Base-by-base conservation (phyloP, 2,797 vertebrate species). In the Periophthalmus magnuspinnatus region DNA sequence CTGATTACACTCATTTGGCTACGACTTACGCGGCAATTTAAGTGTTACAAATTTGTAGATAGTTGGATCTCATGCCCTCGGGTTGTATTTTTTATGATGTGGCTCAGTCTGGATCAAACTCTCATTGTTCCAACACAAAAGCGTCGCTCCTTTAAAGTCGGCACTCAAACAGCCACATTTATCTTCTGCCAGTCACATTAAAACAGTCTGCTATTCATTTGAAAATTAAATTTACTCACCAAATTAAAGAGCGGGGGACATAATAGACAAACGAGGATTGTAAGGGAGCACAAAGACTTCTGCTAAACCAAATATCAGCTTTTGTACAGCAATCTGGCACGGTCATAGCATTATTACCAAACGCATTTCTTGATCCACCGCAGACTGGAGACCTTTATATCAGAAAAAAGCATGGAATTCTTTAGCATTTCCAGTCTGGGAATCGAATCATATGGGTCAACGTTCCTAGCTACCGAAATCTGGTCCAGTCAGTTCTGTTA, bases 211-310 rank as follows among this genome's bases (percentile, higher is more conserved):
- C 82, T 75, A 87, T 91, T 91, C 83, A 92, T 89, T 88, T 86
- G 79, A 85, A 91, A 91, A 91, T 91, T 86, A 91, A 84, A 91
- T 91, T 91, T 91, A 83, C 86, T 82, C 80, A 88, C 80, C 81
- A 88, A 91, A 91, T 92, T 89, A 92, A 91, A 91, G 86, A 87
- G 76, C 19, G 75, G 77, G 64, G 79, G 84, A 86, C 75, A 89
- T 88, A 91, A 91, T 88, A 85, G 85, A 90, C 81, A 81, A 79
- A 80, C 86, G 78, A 72, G 69, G 76, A 89, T 86, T 74, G 85
- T 83, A 67, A 56, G 78, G 68, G 72, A 72, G 67, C 60, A 6
- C 14, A 73, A 72, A 80, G 82, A 85, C 81, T 70, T 85, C 84
- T 80, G 72, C 81, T 78, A 73, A 76, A 91, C 89, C 75, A 84